A percentile compares a stretch with the other conserved stretches of the same genome.
These are phyloP conservation scores for Ambastaia sidthimunki DNA, from an alignment of 2,797 vertebrate genomes.

Conservation along the genomic window DNA sequence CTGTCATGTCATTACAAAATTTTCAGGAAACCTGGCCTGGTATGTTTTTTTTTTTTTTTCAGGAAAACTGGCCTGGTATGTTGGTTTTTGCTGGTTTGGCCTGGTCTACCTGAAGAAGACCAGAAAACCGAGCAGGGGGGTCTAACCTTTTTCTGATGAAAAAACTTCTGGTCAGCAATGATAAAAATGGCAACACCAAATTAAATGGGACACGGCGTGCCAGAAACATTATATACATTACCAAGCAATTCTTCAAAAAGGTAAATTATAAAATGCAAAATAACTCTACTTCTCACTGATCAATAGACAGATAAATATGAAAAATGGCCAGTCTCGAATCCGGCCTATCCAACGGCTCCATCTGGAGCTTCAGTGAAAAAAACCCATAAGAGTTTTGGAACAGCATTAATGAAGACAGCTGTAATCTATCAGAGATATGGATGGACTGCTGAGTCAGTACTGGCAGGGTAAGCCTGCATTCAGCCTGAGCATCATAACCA, in stretches of 20 bases:
- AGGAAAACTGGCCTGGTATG: too few species aligned
- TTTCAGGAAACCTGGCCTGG: too few species aligned
- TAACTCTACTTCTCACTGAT: constrained; percentile 1
- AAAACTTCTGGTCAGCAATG: too few species aligned
- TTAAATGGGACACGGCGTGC: neutral
- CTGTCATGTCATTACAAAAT: too few species aligned
- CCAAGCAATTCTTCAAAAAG: constrained; percentile 14
- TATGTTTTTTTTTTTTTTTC: too few species aligned
- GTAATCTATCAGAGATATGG: constrained; percentile 62
- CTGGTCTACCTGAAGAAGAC: too few species aligned
- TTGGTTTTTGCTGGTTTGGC: too few species aligned
- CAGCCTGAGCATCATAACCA: constrained; percentile 45
- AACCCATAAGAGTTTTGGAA: constrained; percentile 41
- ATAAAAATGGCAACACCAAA: constrained; percentile 1
- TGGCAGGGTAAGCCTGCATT: constrained; percentile 39
- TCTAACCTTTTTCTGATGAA: too few species aligned
- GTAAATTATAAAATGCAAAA: constrained; percentile 19
- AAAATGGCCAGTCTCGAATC: constrained; percentile 9
- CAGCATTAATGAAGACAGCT: constrained; percentile 59
- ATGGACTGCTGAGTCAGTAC: constrained; percentile 60
- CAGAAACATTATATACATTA: constrained; percentile 8
- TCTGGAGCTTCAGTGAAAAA: constrained; percentile 27
- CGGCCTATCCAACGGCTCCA: neutral
- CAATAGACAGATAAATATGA: constrained; percentile 38
- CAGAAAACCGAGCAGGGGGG: too few species aligned